A percentile compares a stretch with the other conserved stretches of the same genome.
phyloP scores from a whole-genome alignment of 2,797 vertebrate genomes.

The Bryconaethiops microstoma region DNA sequence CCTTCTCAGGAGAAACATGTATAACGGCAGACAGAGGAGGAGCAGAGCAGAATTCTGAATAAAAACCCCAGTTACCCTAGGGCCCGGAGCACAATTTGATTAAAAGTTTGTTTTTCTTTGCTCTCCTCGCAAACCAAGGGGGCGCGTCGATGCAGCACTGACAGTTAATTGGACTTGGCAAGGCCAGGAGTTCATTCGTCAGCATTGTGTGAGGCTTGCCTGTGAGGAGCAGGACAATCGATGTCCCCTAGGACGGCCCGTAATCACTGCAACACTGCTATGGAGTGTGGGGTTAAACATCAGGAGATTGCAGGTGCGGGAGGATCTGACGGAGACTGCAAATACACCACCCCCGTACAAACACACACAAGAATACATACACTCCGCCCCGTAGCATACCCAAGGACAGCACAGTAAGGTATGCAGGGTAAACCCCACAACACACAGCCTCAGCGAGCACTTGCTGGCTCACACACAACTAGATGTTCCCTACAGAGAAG shows the following conservation, averaged over 20 bases:
- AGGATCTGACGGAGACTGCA: conserved; percentile 81
- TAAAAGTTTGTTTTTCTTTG: conserved; percentile 88
- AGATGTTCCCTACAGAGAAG: conserved; percentile 5
- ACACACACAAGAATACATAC: conserved; percentile 47
- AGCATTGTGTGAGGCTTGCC: conserved; percentile 92
- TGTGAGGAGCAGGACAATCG: conserved; percentile 87
- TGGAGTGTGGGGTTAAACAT: conserved; percentile 93
- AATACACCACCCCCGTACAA: conserved; percentile 75
- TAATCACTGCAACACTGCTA: conserved; percentile 94
- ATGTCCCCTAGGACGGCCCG: conserved; percentile 87
- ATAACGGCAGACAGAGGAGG: conserved; percentile 39
- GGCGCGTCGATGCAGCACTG: conserved; percentile 85
- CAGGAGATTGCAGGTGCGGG: conserved; percentile 85
- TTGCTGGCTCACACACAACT: neutral
- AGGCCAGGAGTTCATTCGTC: conserved; percentile 93
- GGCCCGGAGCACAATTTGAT: conserved; percentile 83
- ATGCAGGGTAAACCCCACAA: neutral
- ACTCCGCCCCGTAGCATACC: conserved; percentile 38
- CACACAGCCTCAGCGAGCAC: neutral
- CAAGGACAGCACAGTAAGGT: conserved; percentile 16
- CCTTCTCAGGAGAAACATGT: conserved; percentile 40
- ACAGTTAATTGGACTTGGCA: conserved; percentile 96
- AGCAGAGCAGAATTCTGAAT: conserved; percentile 76
- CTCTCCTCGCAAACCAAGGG: conserved; percentile 78
- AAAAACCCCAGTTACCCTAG: conserved; percentile 78